Percentiles rank a stretch among this genome's conserved stretches.
These are phyloP conservation scores for Atherix ibis DNA, from an alignment of 2,888 invertebrate genomes.

Conservation along the genomic window DNA sequence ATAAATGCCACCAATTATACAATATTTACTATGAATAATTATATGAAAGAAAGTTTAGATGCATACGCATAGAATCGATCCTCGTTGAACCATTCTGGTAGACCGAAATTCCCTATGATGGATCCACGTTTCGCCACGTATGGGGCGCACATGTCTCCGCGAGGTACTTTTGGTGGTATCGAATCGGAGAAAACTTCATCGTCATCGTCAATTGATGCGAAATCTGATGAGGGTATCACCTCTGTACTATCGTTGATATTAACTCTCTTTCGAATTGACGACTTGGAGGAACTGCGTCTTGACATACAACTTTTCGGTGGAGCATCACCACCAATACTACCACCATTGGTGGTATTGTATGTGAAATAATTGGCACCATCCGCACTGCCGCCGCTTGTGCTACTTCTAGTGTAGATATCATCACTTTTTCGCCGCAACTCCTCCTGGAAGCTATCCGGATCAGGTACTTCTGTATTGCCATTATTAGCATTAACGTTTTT, in stretches of 20 bases:
- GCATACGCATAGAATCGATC: constrained; percentile 26
- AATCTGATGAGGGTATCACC: constrained; percentile 27
- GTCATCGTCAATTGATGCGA: constrained; percentile 31
- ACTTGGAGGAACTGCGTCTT: constrained; percentile 27
- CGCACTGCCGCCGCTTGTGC: not conserved
- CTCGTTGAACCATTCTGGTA: constrained; percentile 36
- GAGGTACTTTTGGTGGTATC: constrained; percentile 30
- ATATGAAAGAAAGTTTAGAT: no score
- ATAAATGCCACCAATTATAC: not conserved
- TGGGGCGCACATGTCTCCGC: constrained; percentile 35
- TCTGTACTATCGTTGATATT: constrained; percentile 29
- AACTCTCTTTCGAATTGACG: constrained; percentile 30
- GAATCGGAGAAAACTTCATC: constrained; percentile 47
- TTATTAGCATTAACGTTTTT: not conserved
- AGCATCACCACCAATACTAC: constrained; percentile 10
- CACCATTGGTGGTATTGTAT: not conserved
- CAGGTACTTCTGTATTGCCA: not conserved
- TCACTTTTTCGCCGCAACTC: no score
- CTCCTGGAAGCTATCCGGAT: not conserved
- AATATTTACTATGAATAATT: not conserved
- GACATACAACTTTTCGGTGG: constrained; percentile 28
- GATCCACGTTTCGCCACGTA: constrained; percentile 31
- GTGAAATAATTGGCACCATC: not conserved
- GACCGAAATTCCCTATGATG: constrained; percentile 19
- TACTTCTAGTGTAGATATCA: not conserved